A percentile compares a stretch with the other conserved stretches of the same genome.
phyloP scores from a whole-genome alignment of 2,113 vertebrate genomes.

The Deroptyus accipitrinus region DNA sequence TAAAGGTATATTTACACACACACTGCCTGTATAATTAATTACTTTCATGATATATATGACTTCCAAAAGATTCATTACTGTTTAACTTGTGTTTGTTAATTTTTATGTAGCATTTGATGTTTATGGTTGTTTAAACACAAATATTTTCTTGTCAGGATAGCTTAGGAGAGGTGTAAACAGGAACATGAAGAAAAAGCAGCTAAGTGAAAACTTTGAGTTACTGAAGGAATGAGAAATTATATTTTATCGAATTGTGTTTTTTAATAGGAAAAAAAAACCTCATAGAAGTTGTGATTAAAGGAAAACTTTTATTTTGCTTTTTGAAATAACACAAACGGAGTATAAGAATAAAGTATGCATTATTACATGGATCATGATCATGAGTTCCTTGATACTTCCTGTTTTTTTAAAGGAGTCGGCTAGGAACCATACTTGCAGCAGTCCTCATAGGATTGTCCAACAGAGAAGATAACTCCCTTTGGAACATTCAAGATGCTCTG shows the following conservation, averaged over 20 bases:
- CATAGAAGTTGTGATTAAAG: neutral
- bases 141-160: neutral
- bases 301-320: conserved; percentile 32
- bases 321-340: neutral
- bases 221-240: neutral
- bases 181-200: neutral
- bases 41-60: neutral
- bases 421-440: neutral
- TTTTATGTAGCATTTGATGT: neutral
- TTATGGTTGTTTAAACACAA: neutral
- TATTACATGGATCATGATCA: neutral
- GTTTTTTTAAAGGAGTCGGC: neutral
- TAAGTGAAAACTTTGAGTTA: neutral
- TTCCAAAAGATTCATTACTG: neutral
- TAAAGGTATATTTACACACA: neutral
- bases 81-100: neutral
- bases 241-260: neutral
- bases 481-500: neutral
- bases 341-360: conserved; percentile 10
- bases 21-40: neutral
- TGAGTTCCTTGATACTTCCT: neutral
- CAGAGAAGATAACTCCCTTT: neutral
- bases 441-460: neutral
- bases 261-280: neutral
- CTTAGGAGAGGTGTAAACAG: neutral